Evolutionary conservation across 2,797 vertebrate species (phyloP).

Genomic region (Taenioides sp.): DNA sequence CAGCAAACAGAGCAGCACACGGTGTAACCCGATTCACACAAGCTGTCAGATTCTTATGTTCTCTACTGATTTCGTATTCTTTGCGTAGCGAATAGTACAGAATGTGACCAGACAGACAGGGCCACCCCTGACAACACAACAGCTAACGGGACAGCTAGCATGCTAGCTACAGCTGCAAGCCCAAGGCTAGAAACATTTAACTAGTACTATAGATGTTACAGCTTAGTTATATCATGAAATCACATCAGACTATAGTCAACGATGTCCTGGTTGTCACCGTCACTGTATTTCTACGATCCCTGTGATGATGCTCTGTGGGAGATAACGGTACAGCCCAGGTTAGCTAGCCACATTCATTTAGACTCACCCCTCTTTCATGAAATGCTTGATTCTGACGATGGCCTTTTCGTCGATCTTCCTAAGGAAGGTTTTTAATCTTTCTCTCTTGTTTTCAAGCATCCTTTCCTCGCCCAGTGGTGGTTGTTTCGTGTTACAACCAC

Average conservation of each 20-base stretch:
- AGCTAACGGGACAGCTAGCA: conserved; percentile 21
- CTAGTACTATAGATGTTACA: neutral
- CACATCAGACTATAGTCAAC: neutral
- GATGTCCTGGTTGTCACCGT: conserved; percentile 19
- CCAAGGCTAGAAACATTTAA: neutral
- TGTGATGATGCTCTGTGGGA: conserved; percentile 46
- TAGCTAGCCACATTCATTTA: conserved; percentile 24
- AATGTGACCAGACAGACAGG: neutral
- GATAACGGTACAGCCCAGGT: conserved; percentile 48
- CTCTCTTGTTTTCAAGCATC: conserved; percentile 84
- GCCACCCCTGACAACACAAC: conserved; percentile 14
- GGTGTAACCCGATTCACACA: neutral
- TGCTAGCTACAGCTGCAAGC: conserved; percentile 30
- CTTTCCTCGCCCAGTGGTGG: conserved; percentile 63
- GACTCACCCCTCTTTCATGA: conserved; percentile 82
- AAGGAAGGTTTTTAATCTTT: conserved; percentile 81
- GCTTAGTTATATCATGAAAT: neutral
- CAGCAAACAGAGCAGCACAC: neutral
- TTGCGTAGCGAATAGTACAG: neutral
- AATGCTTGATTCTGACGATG: conserved; percentile 79
- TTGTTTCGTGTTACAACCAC: conserved; percentile 55
- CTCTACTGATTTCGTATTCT: neutral
- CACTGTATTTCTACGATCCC: neutral
- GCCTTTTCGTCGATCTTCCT: conserved; percentile 83
- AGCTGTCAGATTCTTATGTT: neutral